phyloP scores from a whole-genome alignment of 2,797 vertebrate species.

The Borostomias antarcticus region DNA sequence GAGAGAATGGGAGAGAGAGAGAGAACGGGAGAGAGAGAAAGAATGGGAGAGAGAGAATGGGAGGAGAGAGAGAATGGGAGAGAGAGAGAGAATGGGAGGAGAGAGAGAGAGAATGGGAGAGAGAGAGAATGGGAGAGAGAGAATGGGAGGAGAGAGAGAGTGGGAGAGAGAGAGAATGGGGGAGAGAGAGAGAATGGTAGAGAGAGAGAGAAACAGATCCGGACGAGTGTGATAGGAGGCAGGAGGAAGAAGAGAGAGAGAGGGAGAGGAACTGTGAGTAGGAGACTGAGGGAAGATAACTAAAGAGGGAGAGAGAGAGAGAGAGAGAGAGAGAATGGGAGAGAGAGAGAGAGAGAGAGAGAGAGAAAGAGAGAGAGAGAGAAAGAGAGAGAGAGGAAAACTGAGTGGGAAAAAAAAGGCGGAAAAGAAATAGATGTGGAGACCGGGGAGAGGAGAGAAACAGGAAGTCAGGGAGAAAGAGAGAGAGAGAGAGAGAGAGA shows the following conservation, averaged over 20 bases:
- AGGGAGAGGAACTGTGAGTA: slow-evolving; percentile 37
- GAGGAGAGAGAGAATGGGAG: slow-evolving; percentile 13
- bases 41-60: slow-evolving; percentile 31
- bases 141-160: background rate
- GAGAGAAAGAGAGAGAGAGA: background rate
- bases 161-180: slow-evolving; percentile 8
- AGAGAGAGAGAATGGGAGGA: slow-evolving; percentile 31
- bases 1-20: slow-evolving; percentile 21
- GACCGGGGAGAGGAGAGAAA: too few relatives aligned
- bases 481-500: slow-evolving; percentile 15
- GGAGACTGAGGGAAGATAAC: slow-evolving; percentile 20
- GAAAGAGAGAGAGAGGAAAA: slow-evolving; percentile 11
- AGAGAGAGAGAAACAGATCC: slow-evolving; percentile 9
- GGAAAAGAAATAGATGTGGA: too few relatives aligned
- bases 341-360: slow-evolving; percentile 20
- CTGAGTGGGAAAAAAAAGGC: background rate
- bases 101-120: slow-evolving; percentile 14
- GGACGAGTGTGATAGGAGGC: too few relatives aligned
- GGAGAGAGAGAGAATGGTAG: background rate
- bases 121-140: slow-evolving; percentile 18
- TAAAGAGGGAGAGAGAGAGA: slow-evolving; percentile 29
- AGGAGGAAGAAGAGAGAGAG: slow-evolving; percentile 20
- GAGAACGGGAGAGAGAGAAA: slow-evolving; percentile 34
- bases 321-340: slow-evolving; percentile 17
- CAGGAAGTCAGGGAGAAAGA: too few relatives aligned